A percentile compares a stretch with the other conserved stretches of the same genome.
Evolutionary conservation across 2,113 vertebrate genomes (phyloP).

Genomic region (Callopanchax toddi): DNA sequence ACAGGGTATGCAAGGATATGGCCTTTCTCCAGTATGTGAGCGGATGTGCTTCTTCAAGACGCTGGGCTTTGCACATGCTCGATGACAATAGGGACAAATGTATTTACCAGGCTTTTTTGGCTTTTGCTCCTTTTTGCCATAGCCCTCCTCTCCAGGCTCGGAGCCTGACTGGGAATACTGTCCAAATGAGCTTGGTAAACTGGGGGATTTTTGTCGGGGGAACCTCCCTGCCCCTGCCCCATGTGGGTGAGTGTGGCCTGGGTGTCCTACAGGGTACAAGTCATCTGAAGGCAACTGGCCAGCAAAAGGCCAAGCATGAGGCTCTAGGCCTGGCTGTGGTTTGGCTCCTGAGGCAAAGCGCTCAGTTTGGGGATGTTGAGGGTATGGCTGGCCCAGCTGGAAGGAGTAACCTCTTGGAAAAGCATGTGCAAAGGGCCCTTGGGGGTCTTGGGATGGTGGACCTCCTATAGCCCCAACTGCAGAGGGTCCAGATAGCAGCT

Average conservation of each 20-base stretch:
- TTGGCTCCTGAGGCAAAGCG: slow-evolving; percentile 88
- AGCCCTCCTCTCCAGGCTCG: slow-evolving; percentile 89
- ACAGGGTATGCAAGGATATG: slow-evolving; percentile 95
- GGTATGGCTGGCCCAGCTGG: slow-evolving; percentile 90
- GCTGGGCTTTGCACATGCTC: slow-evolving; percentile 98
- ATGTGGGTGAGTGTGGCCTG: slow-evolving; percentile 88
- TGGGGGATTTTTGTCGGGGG: slow-evolving; percentile 91
- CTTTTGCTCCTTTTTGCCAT: slow-evolving; percentile 93
- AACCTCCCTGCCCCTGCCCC: slow-evolving; percentile 75
- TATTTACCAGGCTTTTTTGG: slow-evolving; percentile 98
- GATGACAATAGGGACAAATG: slow-evolving; percentile 95
- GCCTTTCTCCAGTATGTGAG: slow-evolving; percentile 96
- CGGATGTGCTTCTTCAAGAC: slow-evolving; percentile 99
- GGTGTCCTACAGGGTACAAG: slow-evolving; percentile 85
- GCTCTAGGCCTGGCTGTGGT: slow-evolving; percentile 90
- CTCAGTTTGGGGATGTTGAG: slow-evolving; percentile 90
- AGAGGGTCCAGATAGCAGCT: slow-evolving; percentile 80
- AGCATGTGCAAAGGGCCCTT: slow-evolving; percentile 83
- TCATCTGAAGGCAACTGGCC: slow-evolving; percentile 92
- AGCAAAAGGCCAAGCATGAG: slow-evolving; percentile 90
- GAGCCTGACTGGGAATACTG: slow-evolving; percentile 91
- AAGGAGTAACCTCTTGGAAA: slow-evolving; percentile 86
- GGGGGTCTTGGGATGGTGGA: slow-evolving; percentile 85
- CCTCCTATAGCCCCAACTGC: slow-evolving; percentile 74
- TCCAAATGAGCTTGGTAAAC: slow-evolving; percentile 88